Evolutionary conservation across 2,113 vertebrate genomes (phyloP).

Genomic region (Phrynosoma platyrhinos): DNA sequence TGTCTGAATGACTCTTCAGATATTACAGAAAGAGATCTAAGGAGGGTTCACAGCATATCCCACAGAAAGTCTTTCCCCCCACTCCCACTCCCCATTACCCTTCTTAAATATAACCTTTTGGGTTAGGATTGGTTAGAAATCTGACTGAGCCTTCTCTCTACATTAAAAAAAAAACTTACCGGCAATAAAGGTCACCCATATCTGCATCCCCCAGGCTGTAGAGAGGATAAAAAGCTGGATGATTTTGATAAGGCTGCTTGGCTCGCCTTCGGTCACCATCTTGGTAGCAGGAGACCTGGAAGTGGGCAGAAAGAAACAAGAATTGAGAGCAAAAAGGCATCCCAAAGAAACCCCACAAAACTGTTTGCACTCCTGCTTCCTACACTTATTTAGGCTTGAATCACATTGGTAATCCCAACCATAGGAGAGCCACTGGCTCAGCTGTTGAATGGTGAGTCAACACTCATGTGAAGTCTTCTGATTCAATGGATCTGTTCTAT

Average conservation of each 20-base stretch:
- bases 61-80: not conserved
- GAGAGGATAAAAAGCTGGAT: slow-evolving; percentile 85
- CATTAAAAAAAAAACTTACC: slow-evolving; percentile 70
- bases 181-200: slow-evolving; percentile 90
- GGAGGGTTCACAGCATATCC: not conserved
- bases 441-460: no score
- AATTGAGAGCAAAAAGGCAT: not conserved
- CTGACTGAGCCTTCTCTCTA: not conserved
- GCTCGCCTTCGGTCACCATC: slow-evolving; percentile 83
- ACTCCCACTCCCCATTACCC: no score
- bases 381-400: not conserved
- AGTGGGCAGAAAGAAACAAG: not conserved
- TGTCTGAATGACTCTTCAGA: no score
- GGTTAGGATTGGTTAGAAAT: not conserved
- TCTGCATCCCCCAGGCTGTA: slow-evolving; percentile 88
- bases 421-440: no score
- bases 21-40: not conserved
- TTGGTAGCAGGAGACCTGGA: slow-evolving; percentile 14
- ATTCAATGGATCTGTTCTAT: not conserved
- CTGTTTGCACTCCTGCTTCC: not conserved
- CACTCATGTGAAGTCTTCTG: no score
- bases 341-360: not conserved
- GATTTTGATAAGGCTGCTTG: slow-evolving; percentile 80
- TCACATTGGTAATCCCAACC: no score
- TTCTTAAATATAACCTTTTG: not conserved